These are phyloP conservation scores for Eurypyga helias DNA, from an alignment of 2,113 vertebrate genomes.

Conservation along the genomic window DNA sequence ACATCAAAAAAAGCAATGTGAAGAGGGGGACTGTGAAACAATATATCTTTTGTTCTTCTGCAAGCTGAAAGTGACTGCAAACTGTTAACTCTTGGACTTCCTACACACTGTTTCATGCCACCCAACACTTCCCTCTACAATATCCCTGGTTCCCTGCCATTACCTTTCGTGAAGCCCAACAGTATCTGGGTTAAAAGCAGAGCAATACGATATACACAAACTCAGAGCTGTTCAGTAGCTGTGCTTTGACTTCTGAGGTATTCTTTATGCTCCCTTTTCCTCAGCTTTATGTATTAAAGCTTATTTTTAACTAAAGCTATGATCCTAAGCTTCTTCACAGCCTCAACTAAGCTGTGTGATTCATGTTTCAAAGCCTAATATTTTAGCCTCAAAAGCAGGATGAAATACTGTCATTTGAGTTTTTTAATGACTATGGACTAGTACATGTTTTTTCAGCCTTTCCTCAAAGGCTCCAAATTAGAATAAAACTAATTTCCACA, in stretches of 20 bases:
- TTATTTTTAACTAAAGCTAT: constrained; percentile 63
- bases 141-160: not conserved
- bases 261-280: not conserved
- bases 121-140: not conserved
- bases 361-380: constrained; percentile 59
- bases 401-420: constrained; percentile 66
- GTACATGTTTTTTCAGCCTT: constrained; percentile 51
- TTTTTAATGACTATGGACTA: constrained; percentile 62
- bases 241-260: constrained; percentile 14
- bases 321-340: constrained; percentile 59
- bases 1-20: not conserved
- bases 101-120: not conserved
- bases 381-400: constrained; percentile 55
- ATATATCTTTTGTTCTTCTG: not conserved
- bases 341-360: constrained; percentile 51
- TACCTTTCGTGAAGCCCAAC: not conserved
- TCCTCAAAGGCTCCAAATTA: constrained; percentile 66
- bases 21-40: not conserved
- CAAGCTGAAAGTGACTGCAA: not conserved
- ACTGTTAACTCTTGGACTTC: not conserved
- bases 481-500: constrained; percentile 68
- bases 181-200: not conserved
- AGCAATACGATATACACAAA: not conserved
- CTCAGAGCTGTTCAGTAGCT: not conserved
- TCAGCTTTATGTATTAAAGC: constrained; percentile 53